Percentiles rank a stretch among this genome's conserved stretches.
Evolutionary conservation across 64 coral and sea anemone species (phyloP).

Genomic region (Acropora yongei): DNA sequence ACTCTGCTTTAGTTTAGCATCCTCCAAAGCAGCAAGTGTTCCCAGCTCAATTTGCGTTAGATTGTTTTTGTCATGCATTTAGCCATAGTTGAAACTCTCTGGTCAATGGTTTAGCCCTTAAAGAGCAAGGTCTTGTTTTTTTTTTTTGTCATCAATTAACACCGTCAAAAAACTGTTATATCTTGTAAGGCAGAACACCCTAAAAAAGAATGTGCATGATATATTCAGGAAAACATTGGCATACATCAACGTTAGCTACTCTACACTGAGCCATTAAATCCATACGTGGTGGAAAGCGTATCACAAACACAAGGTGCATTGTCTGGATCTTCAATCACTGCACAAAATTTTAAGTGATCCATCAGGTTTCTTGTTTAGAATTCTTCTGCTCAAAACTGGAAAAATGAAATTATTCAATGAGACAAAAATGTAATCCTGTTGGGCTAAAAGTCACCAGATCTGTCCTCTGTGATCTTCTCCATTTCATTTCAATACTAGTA

Average conservation of each 20-base stretch:
- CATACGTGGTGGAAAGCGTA: conserved; percentile 50
- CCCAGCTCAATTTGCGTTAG: conserved; percentile 47
- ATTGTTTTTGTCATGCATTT: conserved; percentile 51
- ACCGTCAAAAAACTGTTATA: conserved; percentile 43
- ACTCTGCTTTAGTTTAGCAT: conserved; percentile 58
- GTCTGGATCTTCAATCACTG: conserved; percentile 39
- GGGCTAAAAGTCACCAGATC: background rate
- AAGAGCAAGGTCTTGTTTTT: conserved; percentile 11
- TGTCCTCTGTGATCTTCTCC: background rate
- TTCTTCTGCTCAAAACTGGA: conserved; percentile 45
- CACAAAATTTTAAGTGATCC: conserved; percentile 26
- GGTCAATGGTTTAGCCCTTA: conserved; percentile 52
- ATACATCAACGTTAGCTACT: conserved; percentile 48
- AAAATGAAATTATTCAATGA: background rate
- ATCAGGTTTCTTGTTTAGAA: conserved; percentile 32
- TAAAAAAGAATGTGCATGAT: conserved; percentile 64
- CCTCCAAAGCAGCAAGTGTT: conserved; percentile 29
- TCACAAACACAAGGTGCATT: conserved; percentile 38
- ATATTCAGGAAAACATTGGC: conserved; percentile 44
- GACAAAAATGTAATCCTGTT: background rate
- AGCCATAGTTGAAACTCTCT: conserved; percentile 66
- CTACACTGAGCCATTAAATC: conserved; percentile 48
- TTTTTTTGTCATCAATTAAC: conserved; percentile 37
- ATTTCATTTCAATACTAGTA: background rate
- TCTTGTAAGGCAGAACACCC: conserved; percentile 60